Percentiles rank a stretch among this genome's conserved stretches.
Conservation (phyloP, 2,888 invertebrate genomes). For the Asteroscopus sphinx region DNA sequence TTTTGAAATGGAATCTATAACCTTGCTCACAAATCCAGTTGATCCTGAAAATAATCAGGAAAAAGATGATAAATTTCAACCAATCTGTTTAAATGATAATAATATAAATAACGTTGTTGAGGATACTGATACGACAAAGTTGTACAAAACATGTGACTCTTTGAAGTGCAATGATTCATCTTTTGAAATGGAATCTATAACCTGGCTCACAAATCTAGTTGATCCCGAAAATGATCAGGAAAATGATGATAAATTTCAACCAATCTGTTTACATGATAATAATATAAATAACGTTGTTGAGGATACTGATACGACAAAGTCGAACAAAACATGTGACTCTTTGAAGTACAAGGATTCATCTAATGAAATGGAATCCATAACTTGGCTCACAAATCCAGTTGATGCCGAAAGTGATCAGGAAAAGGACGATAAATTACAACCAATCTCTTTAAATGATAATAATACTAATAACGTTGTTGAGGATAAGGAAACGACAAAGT, state of each 20-base stretch:
- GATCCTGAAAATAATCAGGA: not conserved
- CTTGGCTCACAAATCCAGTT: conserved; percentile 9
- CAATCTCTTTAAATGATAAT: not conserved
- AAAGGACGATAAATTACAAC: not conserved
- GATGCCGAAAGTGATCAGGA: not conserved
- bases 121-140: too few relatives aligned
- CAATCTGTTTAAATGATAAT: not conserved
- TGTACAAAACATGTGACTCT: too few relatives aligned
- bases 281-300: conserved; percentile 1
- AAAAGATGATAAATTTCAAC: not conserved
- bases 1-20: too few relatives aligned
- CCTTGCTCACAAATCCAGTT: conserved; percentile 9
- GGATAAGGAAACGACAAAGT: not conserved
- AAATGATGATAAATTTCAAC: not conserved
- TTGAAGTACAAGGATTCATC: too few relatives aligned
- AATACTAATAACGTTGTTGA: conserved; percentile 1
- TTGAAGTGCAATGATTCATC: too few relatives aligned
- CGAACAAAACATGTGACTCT: too few relatives aligned
- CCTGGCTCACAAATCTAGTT: conserved; percentile 8
- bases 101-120: conserved; percentile 1
- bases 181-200: too few relatives aligned
- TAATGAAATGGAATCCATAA: too few relatives aligned
- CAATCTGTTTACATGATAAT: not conserved
- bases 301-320: too few relatives aligned
- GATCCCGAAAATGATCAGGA: not conserved